These are phyloP conservation scores for Danionella dracula DNA, from an alignment of 2,797 vertebrate genomes.

Conservation along the genomic window DNA sequence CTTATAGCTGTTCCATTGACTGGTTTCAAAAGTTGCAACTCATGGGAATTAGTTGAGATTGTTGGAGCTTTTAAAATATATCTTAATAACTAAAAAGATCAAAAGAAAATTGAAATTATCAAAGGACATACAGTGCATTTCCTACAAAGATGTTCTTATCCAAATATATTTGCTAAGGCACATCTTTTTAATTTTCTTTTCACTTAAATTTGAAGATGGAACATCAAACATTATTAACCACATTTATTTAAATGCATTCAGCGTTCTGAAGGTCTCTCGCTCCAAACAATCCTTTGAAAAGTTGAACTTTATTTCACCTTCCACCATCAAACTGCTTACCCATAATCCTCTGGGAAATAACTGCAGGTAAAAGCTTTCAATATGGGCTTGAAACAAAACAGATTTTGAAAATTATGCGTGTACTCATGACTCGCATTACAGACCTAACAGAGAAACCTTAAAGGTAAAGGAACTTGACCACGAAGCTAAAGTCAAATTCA, in stretches of 20 bases:
- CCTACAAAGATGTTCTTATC: constrained; percentile 35
- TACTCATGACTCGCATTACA: too few relatives aligned
- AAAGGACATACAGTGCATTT: neutral
- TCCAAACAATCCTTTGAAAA: constrained; percentile 40
- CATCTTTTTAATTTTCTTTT: constrained; percentile 24
- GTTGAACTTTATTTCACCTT: constrained; percentile 14
- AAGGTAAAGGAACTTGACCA: too few relatives aligned
- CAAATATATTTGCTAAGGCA: constrained; percentile 63
- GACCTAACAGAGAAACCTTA: too few relatives aligned
- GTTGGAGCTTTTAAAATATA: too few relatives aligned
- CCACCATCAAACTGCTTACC: neutral
- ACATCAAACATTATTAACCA: constrained; percentile 34
- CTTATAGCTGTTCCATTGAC: too few relatives aligned
- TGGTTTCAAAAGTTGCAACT: too few relatives aligned
- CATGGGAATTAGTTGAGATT: too few relatives aligned
- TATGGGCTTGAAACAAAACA: neutral
- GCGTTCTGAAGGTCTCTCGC: constrained; percentile 51
- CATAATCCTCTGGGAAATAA: neutral
- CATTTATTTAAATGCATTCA: constrained; percentile 22
- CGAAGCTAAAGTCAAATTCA: too few relatives aligned
- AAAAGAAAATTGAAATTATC: neutral
- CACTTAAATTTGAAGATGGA: constrained; percentile 29
- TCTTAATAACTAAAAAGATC: neutral
- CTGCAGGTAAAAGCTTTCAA: neutral
- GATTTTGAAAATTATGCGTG: too few relatives aligned